Percentiles rank a stretch among this genome's conserved stretches.
Conservation (phyloP, 2,113 vertebrate genomes). For the Blennius ocellaris region DNA sequence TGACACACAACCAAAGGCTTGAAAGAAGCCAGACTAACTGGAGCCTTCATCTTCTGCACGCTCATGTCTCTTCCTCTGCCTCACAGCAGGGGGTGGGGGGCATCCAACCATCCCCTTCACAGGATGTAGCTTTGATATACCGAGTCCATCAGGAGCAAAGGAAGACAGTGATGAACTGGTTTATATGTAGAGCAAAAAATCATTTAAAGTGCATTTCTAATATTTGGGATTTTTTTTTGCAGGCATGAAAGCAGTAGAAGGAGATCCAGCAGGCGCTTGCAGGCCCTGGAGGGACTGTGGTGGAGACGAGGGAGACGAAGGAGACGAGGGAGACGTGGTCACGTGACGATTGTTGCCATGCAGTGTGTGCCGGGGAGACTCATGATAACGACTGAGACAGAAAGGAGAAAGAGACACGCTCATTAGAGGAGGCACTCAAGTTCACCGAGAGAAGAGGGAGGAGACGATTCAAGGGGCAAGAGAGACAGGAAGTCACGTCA, state of each 20-base stretch:
- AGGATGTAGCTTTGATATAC: neutral
- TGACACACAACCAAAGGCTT: neutral
- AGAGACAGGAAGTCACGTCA: neutral
- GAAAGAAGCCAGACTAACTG: constrained; percentile 48
- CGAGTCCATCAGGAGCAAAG: neutral
- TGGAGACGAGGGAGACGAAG: constrained; percentile 29
- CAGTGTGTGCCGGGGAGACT: constrained; percentile 43
- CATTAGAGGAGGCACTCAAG: constrained; percentile 16
- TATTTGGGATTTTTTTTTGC: constrained; percentile 3
- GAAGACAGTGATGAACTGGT: too few species aligned
- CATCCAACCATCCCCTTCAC: neutral
- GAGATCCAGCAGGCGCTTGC: constrained; percentile 7
- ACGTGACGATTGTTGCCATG: constrained; percentile 69
- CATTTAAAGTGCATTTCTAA: too few species aligned
- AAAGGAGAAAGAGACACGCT: neutral
- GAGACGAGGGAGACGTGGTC: constrained; percentile 36
- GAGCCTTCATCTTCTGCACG: constrained; percentile 39
- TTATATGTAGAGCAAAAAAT: too few species aligned
- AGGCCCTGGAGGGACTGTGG: constrained; percentile 19
- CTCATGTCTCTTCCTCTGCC: constrained; percentile 19
- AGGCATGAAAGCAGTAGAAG: neutral
- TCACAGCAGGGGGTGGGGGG: constrained; percentile 18
- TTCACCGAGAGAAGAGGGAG: constrained; percentile 11
- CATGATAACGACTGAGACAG: constrained; percentile 26
- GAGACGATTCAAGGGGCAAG: neutral